Percentiles rank a stretch among this genome's conserved stretches.
Conservation (phyloP, 1,140 invertebrate genomes). For the Meteorus sp. region DNA sequence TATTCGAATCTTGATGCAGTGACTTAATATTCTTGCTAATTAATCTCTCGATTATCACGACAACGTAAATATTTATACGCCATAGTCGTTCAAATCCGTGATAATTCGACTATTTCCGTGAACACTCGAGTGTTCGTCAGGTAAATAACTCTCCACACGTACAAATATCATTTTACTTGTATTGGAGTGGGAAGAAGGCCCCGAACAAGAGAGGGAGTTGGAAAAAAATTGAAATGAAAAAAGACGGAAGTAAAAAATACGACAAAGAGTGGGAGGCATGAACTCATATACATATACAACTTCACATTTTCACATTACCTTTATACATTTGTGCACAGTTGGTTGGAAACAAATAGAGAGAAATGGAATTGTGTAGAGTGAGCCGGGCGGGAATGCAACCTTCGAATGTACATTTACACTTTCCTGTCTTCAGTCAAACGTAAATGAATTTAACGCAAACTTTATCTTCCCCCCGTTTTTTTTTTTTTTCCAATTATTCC, state of each 20-base stretch:
- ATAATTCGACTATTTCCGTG: constrained; percentile 34
- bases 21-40: too few relatives aligned
- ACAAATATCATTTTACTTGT: too few relatives aligned
- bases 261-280: constrained; percentile 25
- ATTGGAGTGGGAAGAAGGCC: too few relatives aligned
- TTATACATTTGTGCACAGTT: constrained; percentile 8
- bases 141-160: constrained; percentile 40
- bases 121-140: constrained; percentile 42
- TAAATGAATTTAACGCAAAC: neutral
- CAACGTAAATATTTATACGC: too few relatives aligned
- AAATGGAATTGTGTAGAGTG: constrained; percentile 21
- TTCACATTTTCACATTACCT: neutral
- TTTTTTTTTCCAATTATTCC: neutral
- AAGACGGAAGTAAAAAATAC: constrained; percentile 23
- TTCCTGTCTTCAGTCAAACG: neutral
- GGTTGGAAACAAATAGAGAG: constrained; percentile 24
- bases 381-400: constrained; percentile 44
- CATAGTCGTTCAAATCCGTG: too few relatives aligned
- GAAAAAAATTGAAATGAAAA: too few relatives aligned
- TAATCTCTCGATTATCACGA: too few relatives aligned
- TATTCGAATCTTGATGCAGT: too few relatives aligned
- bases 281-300: neutral
- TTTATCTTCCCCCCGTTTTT: neutral
- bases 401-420: constrained; percentile 33
- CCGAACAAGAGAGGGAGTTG: too few relatives aligned